Conservation (phyloP, 2,888 invertebrate species). For the Nebria salina region DNA sequence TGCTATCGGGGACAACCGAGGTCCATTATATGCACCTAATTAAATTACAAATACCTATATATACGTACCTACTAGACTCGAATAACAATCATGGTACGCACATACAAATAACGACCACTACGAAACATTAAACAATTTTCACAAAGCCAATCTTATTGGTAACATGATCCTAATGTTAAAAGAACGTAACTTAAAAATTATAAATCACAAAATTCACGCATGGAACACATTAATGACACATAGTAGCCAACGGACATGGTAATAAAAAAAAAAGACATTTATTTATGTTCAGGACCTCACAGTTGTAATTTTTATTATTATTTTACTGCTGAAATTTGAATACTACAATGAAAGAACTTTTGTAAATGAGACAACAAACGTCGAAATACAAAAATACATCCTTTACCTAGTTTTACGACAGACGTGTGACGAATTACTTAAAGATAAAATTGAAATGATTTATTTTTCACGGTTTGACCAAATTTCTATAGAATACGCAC, state of each 20-base stretch:
- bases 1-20: not conserved
- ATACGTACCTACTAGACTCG: not conserved
- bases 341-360: conserved; percentile 21
- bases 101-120: conserved; percentile 52
- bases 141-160: conserved; percentile 48
- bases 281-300: not conserved
- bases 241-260: conserved; percentile 38
- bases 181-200: not conserved
- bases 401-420: not conserved
- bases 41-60: conserved; percentile 50
- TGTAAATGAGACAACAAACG: not conserved
- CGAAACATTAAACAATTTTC: conserved; percentile 50
- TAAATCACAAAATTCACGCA: not conserved
- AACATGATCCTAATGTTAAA: not conserved
- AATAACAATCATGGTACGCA: conserved; percentile 7
- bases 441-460: not conserved
- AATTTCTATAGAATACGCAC: not conserved
- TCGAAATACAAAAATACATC: not conserved
- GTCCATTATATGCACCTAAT: conserved; percentile 47
- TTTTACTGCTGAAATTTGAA: conserved; percentile 40
- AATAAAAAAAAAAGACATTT: not conserved
- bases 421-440: not conserved
- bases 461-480: not conserved
- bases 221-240: conserved; percentile 5
- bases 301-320: conserved; percentile 25